Percentiles rank a stretch among this genome's conserved stretches.
phyloP scores from a whole-genome alignment of 2,113 vertebrate species.

The Carassius auratus region DNA sequence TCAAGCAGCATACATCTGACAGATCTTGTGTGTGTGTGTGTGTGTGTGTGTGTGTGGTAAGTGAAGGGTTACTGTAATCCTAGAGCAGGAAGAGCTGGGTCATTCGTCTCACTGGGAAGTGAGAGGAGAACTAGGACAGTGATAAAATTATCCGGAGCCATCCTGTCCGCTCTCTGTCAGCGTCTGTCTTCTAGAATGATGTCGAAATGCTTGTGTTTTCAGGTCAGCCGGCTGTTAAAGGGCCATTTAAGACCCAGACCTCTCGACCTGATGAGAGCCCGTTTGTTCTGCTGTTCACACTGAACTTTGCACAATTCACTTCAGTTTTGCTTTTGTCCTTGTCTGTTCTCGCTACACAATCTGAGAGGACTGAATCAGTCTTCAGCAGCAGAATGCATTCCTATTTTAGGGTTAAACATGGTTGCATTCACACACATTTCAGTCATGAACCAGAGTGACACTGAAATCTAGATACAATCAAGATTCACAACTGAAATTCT shows the following conservation, averaged over 20 bases:
- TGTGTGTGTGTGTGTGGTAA: background rate
- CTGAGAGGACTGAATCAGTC: background rate
- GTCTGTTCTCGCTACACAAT: background rate
- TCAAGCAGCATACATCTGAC: background rate
- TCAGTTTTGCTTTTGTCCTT: background rate
- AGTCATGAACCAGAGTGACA: background rate
- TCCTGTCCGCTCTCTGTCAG: conserved; percentile 45
- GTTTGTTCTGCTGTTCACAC: background rate
- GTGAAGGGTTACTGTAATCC: conserved; percentile 38
- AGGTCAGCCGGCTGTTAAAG: conserved; percentile 2
- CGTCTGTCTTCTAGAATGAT: conserved; percentile 16
- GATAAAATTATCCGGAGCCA: conserved; percentile 71
- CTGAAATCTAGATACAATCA: background rate
- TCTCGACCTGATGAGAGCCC: background rate
- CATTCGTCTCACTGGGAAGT: conserved; percentile 65
- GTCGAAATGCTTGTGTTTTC: conserved; percentile 31
- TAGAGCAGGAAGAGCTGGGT: conserved; percentile 67
- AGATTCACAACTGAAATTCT: background rate
- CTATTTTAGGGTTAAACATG: background rate
- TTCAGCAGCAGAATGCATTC: background rate
- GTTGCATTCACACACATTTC: background rate
- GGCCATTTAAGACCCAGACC: conserved; percentile 38
- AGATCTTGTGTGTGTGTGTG: background rate
- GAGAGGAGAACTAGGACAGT: conserved; percentile 69
- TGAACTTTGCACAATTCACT: background rate